phyloP scores from a whole-genome alignment of 1,140 invertebrate genomes.

The Branchinecta lynchi region DNA sequence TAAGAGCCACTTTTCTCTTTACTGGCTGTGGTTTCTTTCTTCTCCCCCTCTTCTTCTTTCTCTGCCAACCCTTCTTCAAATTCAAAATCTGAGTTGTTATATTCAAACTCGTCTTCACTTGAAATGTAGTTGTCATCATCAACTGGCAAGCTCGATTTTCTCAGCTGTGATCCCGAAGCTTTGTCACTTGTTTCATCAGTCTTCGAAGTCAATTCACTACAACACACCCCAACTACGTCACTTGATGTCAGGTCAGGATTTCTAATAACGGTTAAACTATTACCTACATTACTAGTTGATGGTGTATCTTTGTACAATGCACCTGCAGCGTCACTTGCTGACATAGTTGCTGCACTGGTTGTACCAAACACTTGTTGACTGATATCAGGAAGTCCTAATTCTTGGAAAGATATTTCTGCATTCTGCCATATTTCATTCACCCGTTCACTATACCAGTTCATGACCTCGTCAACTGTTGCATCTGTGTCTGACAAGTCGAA shows the following conservation, averaged over 20 bases:
- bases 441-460: background rate
- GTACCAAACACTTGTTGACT: background rate
- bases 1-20: too few relatives aligned
- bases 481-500: background rate
- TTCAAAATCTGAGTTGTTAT: constrained; percentile 1
- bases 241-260: background rate
- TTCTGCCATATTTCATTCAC: background rate
- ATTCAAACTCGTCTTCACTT: constrained; percentile 3
- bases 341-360: background rate
- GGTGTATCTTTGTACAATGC: background rate
- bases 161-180: too few relatives aligned
- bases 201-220: background rate
- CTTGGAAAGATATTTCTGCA: background rate
- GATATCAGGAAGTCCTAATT: background rate
- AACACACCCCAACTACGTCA: background rate
- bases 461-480: background rate
- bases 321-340: background rate
- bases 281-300: background rate
- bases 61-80: background rate
- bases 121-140: constrained; percentile 4
- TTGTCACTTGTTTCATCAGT: background rate
- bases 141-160: background rate
- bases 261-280: background rate
- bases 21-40: too few relatives aligned
- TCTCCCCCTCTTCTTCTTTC: background rate